Conservation (phyloP, 1,140 invertebrate species). For the Lepidurus apus region DNA sequence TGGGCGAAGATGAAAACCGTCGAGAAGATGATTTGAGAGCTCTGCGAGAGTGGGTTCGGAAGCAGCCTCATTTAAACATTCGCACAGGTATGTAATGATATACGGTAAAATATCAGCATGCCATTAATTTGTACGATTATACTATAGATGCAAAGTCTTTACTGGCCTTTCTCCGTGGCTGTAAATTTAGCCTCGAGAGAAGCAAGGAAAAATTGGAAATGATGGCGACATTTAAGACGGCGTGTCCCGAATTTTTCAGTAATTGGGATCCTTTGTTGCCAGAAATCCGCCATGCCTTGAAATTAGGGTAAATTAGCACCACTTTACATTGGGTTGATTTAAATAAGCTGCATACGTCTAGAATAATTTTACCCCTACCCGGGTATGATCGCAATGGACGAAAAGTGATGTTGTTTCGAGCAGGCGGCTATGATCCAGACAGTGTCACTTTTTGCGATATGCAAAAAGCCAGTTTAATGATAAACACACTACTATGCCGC, state of each 20-base stretch:
- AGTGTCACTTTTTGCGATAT: background rate
- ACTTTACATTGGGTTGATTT: background rate
- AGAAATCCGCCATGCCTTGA: slow-evolving; percentile 46
- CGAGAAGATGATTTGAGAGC: slow-evolving; percentile 57
- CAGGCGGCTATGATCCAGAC: background rate
- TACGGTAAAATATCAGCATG: background rate
- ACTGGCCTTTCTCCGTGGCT: slow-evolving; percentile 1
- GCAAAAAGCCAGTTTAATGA: slow-evolving; percentile 33
- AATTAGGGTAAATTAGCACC: slow-evolving; percentile 39
- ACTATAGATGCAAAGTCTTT: background rate
- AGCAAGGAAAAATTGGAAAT: slow-evolving; percentile 51
- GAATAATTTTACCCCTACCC: slow-evolving; percentile 12
- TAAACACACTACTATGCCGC: slow-evolving; percentile 17
- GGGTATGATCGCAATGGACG: background rate
- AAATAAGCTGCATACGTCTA: background rate
- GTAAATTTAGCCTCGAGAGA: slow-evolving; percentile 33
- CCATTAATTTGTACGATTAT: background rate
- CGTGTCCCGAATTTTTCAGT: slow-evolving; percentile 49
- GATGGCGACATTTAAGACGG: slow-evolving; percentile 47
- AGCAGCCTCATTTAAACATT: slow-evolving; percentile 65
- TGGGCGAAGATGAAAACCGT: slow-evolving; percentile 67
- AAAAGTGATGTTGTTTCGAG: slow-evolving; percentile 9
- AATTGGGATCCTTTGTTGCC: slow-evolving; percentile 45
- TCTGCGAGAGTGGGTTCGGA: slow-evolving; percentile 63
- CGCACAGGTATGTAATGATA: slow-evolving; percentile 55